Base-by-base conservation (phyloP, 2,888 invertebrate genomes). In the Baronia brevicornis region DNA sequence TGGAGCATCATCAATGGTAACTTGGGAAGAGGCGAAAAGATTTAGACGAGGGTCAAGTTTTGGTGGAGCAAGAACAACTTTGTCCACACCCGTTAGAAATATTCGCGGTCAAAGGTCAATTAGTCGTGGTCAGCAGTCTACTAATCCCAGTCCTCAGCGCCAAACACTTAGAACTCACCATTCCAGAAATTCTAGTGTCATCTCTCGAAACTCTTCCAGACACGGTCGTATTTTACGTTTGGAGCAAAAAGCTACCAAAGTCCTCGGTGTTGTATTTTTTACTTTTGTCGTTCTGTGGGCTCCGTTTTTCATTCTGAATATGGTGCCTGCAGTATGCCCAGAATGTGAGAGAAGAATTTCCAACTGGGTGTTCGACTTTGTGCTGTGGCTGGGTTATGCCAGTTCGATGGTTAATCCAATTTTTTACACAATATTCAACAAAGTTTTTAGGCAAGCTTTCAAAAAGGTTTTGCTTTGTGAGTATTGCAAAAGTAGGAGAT, bases 161-260 rank as follows among this genome's bases (percentile, higher is more conserved):
- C 86, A 86, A 41, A 80, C 87, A 2, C 88, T 88, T 1, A 86
- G 91, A 33, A 87, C 90, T 0, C 92, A 92, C 55, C 92, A 92
- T 64, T 91, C 91, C 5, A 84, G 93, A 32, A 93, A 92, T 47
- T 93, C 93, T 9, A 93, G 92, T 64, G 91, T 94, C 0, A 90
- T 93, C 28, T 93, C 93, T 3, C 84, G 93, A 33, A 93, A 92
- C 55, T 93, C 92, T 0, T 92, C 92, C 0, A 87, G 94, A 0
- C 94, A 94, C 57, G 94, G 94, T 0, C 85, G 94, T 36, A 94
- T 92, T 54, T 89, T 97, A 31, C 87, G 94, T 3, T 87, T 96
- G 30, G 97, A 98, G 66, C 97, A 97, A 64, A 97, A 97, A 69
- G 98, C 98, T 0, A 97, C 97, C 5, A 96, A 97, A 79, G 97